Conservation (phyloP, 2,113 vertebrate species). For the Myocastor coypus region DNA sequence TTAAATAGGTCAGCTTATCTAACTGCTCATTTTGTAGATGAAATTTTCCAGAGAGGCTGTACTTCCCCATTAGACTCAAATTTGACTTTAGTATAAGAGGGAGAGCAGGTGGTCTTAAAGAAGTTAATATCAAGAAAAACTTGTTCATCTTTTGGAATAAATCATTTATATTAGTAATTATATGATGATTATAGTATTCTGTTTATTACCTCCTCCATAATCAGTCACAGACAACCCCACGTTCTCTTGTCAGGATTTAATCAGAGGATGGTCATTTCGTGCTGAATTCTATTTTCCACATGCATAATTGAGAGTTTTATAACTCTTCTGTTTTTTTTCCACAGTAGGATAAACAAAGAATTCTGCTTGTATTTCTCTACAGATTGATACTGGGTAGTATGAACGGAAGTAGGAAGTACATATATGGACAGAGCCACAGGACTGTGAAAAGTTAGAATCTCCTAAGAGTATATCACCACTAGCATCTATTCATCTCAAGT, state of each 20-base stretch:
- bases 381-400: neutral
- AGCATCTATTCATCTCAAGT: neutral
- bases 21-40: neutral
- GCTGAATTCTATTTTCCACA: neutral
- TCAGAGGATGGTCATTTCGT: neutral
- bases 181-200: neutral
- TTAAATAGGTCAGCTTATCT: neutral
- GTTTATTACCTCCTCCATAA: neutral
- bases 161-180: neutral
- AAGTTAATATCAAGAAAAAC: neutral
- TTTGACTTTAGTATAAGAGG: neutral
- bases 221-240: neutral
- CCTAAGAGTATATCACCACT: neutral
- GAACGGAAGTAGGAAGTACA: neutral
- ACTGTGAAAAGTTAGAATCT: neutral
- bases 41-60: neutral
- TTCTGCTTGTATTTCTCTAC: neutral
- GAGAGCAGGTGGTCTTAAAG: neutral
- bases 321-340: neutral
- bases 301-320: neutral
- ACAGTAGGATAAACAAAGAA: neutral
- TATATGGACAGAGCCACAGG: neutral
- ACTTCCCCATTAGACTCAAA: neutral
- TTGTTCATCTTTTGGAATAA: neutral
- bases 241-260: neutral